Base-by-base conservation (phyloP, 2,888 invertebrate species). In the Nomada hirtipes region DNA sequence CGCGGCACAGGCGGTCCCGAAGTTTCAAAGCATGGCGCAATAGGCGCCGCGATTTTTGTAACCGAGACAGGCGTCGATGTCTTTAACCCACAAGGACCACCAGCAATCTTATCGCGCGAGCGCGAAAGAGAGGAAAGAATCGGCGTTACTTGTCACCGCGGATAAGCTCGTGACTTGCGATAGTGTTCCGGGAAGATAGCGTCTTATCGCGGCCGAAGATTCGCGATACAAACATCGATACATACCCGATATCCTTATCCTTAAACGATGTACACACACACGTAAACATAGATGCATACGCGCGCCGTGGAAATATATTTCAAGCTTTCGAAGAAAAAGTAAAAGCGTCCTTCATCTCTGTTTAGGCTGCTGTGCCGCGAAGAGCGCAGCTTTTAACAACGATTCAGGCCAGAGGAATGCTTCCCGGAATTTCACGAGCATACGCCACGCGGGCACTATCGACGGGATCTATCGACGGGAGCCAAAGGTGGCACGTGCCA, bases 61-160 rank as follows among this genome's bases (percentile, higher is more conserved):
- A 84, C 57, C 59, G 44, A 63, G 69, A 15, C 52, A 44, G 26
- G 0, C 13, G 44, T 2, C 29, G 26, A 64, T 15, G 23, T 65
- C 47, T 55, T 13, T 29, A 57, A 70, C 52, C 23, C 23, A 72
- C 55, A 68, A 53, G 23, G 44, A 60, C 2, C 11, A 13, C 4
- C 18, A 26, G n/a, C 53, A 76, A 84, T 75, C 65, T 85, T 87
- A 87, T 87, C 87, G 53, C 13, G 15, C 7, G 52, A 13, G 23
- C n/a, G 10, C 13, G 10, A 44, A 36, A 2, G 47, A 47, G n/a
- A 52, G 20, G 42, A 68, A 61, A 23, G 50, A 57, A 47, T 29
- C 61, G 55, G 23, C 55, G 72, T 59, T 76, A 50, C n/a, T 71
- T 26, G 47, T 59, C 74, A 77, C 53, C 23, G 20, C n/a, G 13